A percentile compares a stretch with the other conserved stretches of the same genome.
Conservation (phyloP, 2,797 vertebrate species). For the Xenops minutus region DNA sequence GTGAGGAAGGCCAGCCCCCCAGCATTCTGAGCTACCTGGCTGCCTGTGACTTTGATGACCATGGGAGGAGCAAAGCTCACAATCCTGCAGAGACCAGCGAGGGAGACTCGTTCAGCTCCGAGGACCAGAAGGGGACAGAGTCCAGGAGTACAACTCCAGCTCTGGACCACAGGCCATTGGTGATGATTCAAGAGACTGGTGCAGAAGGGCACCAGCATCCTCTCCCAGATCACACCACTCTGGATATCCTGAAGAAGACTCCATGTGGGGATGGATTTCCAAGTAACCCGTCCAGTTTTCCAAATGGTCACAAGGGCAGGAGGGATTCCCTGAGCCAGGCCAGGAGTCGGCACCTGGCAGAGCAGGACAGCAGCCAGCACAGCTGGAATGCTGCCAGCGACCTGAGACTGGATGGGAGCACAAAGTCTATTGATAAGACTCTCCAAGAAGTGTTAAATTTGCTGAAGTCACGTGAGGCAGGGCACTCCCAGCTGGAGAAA, state of each 20-base stretch:
- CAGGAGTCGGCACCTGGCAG: neutral
- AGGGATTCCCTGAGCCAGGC: neutral
- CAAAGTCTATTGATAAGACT: conserved; percentile 57
- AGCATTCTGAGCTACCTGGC: conserved; percentile 87
- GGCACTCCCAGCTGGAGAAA: conserved; percentile 71
- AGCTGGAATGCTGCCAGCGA: neutral
- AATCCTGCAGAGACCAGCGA: conserved; percentile 38
- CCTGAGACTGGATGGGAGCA: neutral
- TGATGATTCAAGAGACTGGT: neutral
- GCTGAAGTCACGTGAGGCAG: conserved; percentile 40
- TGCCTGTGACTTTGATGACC: conserved; percentile 60
- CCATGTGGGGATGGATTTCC: neutral
- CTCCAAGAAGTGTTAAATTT: conserved; percentile 78
- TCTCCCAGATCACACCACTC: neutral
- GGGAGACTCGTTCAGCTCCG: conserved; percentile 68
- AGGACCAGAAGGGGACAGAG: conserved; percentile 67
- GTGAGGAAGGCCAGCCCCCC: conserved; percentile 75
- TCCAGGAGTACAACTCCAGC: conserved; percentile 55
- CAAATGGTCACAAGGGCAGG: neutral
- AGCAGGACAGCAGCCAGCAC: neutral
- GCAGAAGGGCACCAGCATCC: conserved; percentile 20
- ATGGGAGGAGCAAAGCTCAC: neutral
- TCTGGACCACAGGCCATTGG: conserved; percentile 30
- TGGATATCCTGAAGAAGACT: conserved; percentile 69
- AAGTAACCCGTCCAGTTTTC: neutral